Conservation (phyloP, 2,888 invertebrate genomes). For the Alcis repandata region DNA sequence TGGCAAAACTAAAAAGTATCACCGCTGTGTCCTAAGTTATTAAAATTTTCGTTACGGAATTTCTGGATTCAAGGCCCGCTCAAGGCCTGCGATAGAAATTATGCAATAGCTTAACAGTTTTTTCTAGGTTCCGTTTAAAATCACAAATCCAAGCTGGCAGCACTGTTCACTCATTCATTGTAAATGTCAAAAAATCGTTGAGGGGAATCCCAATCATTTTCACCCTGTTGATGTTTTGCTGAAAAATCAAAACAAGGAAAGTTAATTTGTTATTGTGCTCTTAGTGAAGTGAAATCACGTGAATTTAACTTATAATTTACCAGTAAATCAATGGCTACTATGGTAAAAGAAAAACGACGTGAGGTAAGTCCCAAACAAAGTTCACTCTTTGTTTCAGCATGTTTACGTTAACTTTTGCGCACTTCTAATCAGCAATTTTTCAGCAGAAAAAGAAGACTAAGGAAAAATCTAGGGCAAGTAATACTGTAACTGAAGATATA, state of each 20-base stretch:
- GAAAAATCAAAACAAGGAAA: background rate
- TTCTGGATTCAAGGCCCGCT: too few species aligned
- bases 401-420: slow-evolving; percentile 51
- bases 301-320: background rate
- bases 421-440: slow-evolving; percentile 40
- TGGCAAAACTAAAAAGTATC: too few species aligned
- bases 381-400: slow-evolving; percentile 43
- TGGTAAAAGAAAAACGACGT: slow-evolving; percentile 75
- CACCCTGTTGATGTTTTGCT: too few species aligned
- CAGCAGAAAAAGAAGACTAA: slow-evolving; percentile 75
- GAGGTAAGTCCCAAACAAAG: slow-evolving; percentile 60
- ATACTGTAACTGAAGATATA: background rate
- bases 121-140: too few species aligned
- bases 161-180: too few species aligned
- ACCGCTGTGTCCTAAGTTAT: too few species aligned
- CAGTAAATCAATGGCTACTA: slow-evolving; percentile 68
- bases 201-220: too few species aligned
- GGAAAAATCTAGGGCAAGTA: slow-evolving; percentile 27
- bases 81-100: too few species aligned
- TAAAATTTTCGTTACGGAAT: too few species aligned
- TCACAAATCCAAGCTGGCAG: too few species aligned
- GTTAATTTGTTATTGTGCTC: background rate
- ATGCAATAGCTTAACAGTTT: too few species aligned
- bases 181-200: too few species aligned
- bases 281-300: background rate